Base-by-base conservation (phyloP, 2,888 invertebrate genomes). In the Acrocera orbiculus region DNA sequence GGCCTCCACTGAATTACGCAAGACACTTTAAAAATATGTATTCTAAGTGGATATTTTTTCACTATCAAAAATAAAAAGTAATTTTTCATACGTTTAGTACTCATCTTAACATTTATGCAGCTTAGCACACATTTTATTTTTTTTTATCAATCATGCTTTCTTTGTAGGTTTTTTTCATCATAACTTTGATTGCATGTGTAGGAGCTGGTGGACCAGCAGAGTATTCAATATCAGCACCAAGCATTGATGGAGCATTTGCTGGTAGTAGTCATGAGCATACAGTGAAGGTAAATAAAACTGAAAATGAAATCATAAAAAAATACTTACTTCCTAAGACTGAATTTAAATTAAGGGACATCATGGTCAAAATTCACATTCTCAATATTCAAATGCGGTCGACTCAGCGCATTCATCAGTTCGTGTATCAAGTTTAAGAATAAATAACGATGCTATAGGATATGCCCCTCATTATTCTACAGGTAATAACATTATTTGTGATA, bases 141-240 rank as follows among this genome's bases (percentile, higher is more conserved):
- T n/a, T n/a, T n/a, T n/a, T n/a, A n/a, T n/a, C n/a, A n/a, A n/a
- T n/a, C n/a, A n/a, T n/a, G n/a, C n/a, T n/a, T n/a, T n/a, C n/a
- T n/a, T n/a, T n/a, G n/a, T n/a, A n/a, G n/a, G n/a, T n/a, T n/a
- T n/a, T n/a, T n/a, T n/a, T n/a, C n/a, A n/a, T n/a, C n/a, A n/a
- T n/a, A n/a, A n/a, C n/a, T n/a, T n/a, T n/a, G n/a, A n/a, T 58
- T 34, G 58, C 54, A 39, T 49, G 51, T 36, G 55, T 45, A 8
- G 48, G 51, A 37, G 61, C 58, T 27, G 59, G 59, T 33, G 61
- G 61, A 11, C 59, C 59, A 20, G 60, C 59, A 23, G 56, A 56
- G 36, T 59, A 60, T 23, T 52, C 56, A 33, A 59, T 59, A 36
- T 58, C 52, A 3, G 54, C 56, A 1, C 56, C 59, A 38, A 57